These are phyloP conservation scores for Lasiurus cinereus DNA, from an alignment of 2,113 vertebrate genomes.

Conservation along the genomic window DNA sequence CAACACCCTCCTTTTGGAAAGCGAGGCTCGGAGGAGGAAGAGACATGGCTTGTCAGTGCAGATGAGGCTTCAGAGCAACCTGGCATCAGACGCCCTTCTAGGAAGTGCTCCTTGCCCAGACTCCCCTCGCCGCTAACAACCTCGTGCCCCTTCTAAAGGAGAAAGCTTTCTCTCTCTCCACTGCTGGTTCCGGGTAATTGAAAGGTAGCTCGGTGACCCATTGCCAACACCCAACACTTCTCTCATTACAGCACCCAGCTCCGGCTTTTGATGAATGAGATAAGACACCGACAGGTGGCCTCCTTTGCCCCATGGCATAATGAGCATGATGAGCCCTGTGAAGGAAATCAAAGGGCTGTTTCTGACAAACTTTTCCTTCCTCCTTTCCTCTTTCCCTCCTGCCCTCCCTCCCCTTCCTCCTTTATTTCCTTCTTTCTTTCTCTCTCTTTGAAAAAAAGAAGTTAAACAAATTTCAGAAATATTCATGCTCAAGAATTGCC, in stretches of 20 bases:
- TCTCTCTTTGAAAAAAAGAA: neutral
- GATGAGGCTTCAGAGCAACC: neutral
- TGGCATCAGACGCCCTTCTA: neutral
- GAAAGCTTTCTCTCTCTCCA: neutral
- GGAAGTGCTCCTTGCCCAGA: neutral
- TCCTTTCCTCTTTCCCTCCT: too few relatives aligned
- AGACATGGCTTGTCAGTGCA: neutral
- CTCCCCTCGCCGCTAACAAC: neutral
- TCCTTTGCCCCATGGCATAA: neutral
- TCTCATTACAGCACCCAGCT: neutral
- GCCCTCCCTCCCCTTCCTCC: neutral
- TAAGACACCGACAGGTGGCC: neutral
- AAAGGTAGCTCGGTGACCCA: neutral
- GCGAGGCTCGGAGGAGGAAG: neutral
- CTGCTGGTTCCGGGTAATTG: neutral
- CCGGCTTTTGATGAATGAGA: neutral
- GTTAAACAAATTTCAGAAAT: constrained; percentile 56
- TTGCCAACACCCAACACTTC: neutral
- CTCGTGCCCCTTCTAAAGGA: neutral
- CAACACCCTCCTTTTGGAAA: neutral
- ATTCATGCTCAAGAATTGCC: constrained; percentile 27
- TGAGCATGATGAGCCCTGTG: neutral
- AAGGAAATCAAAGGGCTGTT: neutral
- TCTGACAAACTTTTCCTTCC: neutral
- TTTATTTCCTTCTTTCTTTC: neutral